Conservation (phyloP, 2,888 invertebrate genomes). For the Prostheceraeus crozeri region DNA sequence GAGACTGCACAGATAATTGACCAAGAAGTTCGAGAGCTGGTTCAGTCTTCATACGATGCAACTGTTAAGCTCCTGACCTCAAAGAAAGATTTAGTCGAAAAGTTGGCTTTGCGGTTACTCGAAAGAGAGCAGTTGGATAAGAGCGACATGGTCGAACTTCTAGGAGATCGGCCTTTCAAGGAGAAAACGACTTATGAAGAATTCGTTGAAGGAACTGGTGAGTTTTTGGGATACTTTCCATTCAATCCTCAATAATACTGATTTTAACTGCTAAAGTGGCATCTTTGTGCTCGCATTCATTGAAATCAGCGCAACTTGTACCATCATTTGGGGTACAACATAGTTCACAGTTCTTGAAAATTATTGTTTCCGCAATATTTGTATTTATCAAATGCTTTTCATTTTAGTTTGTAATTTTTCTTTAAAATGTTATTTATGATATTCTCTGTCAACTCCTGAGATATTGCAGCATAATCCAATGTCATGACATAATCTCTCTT, state of each 20-base stretch:
- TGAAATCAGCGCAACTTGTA: no score
- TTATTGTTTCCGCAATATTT: no score
- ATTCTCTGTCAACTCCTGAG: no score
- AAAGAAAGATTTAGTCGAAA: slow-evolving; percentile 77
- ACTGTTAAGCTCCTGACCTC: slow-evolving; percentile 70
- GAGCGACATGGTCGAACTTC: slow-evolving; percentile 91
- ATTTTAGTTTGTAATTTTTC: no score
- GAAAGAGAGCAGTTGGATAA: slow-evolving; percentile 88
- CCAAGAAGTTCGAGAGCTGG: slow-evolving; percentile 73
- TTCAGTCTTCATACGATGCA: slow-evolving; percentile 69
- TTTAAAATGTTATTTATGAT: no score
- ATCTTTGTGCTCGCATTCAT: no score
- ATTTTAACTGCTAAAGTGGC: not conserved
- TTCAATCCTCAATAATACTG: not conserved
- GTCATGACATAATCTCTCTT: no score
- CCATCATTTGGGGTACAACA: no score
- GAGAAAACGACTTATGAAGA: slow-evolving; percentile 99
- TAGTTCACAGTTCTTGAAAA: no score
- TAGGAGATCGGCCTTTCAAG: slow-evolving; percentile 86
- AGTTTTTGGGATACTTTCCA: not conserved
- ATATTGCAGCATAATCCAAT: no score
- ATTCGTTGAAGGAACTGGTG: slow-evolving; percentile 72
- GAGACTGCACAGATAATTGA: slow-evolving; percentile 80
- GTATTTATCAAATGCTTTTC: no score
- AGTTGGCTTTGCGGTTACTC: slow-evolving; percentile 76